Conservation (phyloP, 2,888 invertebrate species). For the Sisyra terminalis region DNA sequence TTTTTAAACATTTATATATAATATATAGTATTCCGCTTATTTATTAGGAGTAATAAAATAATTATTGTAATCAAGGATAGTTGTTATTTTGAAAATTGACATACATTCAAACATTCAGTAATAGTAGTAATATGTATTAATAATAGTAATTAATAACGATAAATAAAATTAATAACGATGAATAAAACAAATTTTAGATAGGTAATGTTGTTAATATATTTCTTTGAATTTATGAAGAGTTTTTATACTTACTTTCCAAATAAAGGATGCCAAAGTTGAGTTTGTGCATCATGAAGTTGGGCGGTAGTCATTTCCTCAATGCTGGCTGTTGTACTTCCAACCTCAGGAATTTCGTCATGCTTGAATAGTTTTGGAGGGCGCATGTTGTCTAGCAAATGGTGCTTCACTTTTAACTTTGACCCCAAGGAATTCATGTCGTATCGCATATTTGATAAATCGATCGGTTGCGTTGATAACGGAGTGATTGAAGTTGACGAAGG, state of each 20-base stretch:
- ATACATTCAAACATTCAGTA: no score
- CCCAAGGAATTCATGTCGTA: background rate
- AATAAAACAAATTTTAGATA: no score
- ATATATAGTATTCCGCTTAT: no score
- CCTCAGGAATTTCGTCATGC: conserved; percentile 38
- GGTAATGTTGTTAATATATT: no score
- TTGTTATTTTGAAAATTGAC: no score
- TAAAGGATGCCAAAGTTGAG: conserved; percentile 69
- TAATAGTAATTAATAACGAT: no score
- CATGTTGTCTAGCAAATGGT: conserved; percentile 29
- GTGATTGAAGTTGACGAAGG: background rate
- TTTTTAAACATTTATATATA: no score
- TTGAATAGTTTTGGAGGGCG: conserved; percentile 21
- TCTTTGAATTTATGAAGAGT: no score
- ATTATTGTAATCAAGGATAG: no score
- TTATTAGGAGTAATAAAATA: no score
- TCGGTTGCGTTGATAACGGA: conserved; percentile 19
- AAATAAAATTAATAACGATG: no score
- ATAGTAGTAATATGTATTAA: no score
- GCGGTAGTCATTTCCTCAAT: conserved; percentile 30
- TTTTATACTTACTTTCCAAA: conserved; percentile 60
- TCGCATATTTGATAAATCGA: conserved; percentile 23
- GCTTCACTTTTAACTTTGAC: conserved; percentile 25
- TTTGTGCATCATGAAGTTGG: conserved; percentile 38
- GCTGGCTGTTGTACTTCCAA: conserved; percentile 45